These are phyloP conservation scores for Gymnoscelis rufifasciata DNA, from an alignment of 2,888 invertebrate genomes.

Conservation along the genomic window DNA sequence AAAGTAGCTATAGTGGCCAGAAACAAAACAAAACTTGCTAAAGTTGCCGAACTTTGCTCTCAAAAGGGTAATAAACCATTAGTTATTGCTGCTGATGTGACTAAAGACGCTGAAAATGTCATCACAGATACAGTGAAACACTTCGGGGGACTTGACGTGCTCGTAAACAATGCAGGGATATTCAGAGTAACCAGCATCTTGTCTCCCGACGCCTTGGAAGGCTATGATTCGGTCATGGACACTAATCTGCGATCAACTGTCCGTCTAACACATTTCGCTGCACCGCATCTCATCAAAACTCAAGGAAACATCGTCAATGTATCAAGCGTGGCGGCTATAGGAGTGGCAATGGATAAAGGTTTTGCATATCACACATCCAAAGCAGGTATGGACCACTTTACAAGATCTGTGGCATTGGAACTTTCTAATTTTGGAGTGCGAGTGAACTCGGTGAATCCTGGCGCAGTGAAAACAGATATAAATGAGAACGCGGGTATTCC, in stretches of 20 bases:
- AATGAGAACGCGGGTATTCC: no score
- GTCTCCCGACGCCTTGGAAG: no score
- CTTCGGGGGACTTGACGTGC: conserved; percentile 42
- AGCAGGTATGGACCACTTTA: conserved; percentile 85
- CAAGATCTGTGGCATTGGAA: conserved; percentile 83
- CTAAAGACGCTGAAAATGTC: conserved; percentile 36
- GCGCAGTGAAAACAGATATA: conserved; percentile 79
- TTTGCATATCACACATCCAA: conserved; percentile 82
- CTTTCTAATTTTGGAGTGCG: conserved; percentile 78
- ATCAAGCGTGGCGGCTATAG: conserved; percentile 36
- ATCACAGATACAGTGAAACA: conserved; percentile 35
- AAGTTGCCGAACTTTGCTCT: conserved; percentile 30
- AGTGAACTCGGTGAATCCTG: conserved; percentile 85
- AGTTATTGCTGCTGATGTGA: conserved; percentile 38
- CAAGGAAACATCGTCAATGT: conserved; percentile 49
- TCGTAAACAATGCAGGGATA: conserved; percentile 47
- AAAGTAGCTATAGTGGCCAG: conserved; percentile 39
- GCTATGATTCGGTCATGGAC: conserved; percentile 39
- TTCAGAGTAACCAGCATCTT: conserved; percentile 31
- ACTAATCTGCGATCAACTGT: conserved; percentile 40
- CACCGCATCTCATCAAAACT: conserved; percentile 37
- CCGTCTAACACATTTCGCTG: conserved; percentile 35
- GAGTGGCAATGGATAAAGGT: not conserved
- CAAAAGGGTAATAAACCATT: conserved; percentile 31
- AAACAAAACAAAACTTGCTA: conserved; percentile 33